phyloP scores from a whole-genome alignment of 2,888 invertebrate genomes.

The Sinopyrophorus schimmeli region DNA sequence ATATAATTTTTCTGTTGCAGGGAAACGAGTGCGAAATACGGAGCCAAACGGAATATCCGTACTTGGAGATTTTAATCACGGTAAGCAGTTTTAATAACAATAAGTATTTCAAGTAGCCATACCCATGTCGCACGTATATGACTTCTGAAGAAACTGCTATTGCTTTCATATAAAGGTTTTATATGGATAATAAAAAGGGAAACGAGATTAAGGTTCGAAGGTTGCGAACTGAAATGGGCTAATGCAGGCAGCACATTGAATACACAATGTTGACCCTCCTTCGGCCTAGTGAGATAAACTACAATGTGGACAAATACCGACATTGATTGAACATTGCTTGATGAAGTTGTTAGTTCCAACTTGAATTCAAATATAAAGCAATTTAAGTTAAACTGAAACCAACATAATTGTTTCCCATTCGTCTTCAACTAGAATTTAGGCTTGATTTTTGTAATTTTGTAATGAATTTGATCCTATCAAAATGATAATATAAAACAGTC shows the following conservation, averaged over 20 bases:
- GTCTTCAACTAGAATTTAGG: too few relatives aligned
- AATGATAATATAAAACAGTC: too few relatives aligned
- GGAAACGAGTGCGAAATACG: conserved; percentile 52
- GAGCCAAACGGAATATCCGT: conserved; percentile 55
- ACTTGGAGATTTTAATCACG: conserved; percentile 55
- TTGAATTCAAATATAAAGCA: conserved; percentile 11
- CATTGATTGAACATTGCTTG: conserved; percentile 38
- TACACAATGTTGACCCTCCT: conserved; percentile 51
- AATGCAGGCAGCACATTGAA: conserved; percentile 51
- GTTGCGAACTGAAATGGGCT: conserved; percentile 52
- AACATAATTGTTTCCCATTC: too few relatives aligned
- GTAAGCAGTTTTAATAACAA: conserved; percentile 51
- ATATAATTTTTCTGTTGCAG: conserved; percentile 45
- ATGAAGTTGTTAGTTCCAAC: conserved; percentile 14
- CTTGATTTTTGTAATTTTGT: too few relatives aligned
- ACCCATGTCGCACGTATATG: conserved; percentile 38
- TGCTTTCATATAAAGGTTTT: conserved; percentile 52
- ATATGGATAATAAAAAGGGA: conserved; percentile 53
- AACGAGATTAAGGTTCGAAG: conserved; percentile 53
- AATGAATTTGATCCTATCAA: too few relatives aligned
- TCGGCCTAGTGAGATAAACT: conserved; percentile 29
- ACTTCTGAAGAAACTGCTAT: conserved; percentile 42
- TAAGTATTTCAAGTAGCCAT: conserved; percentile 37
- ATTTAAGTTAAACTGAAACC: background rate
- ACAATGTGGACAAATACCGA: conserved; percentile 31